These are phyloP conservation scores for Tenrec ecaudatus DNA, from an alignment of 2,113 vertebrate species.

Conservation along the genomic window DNA sequence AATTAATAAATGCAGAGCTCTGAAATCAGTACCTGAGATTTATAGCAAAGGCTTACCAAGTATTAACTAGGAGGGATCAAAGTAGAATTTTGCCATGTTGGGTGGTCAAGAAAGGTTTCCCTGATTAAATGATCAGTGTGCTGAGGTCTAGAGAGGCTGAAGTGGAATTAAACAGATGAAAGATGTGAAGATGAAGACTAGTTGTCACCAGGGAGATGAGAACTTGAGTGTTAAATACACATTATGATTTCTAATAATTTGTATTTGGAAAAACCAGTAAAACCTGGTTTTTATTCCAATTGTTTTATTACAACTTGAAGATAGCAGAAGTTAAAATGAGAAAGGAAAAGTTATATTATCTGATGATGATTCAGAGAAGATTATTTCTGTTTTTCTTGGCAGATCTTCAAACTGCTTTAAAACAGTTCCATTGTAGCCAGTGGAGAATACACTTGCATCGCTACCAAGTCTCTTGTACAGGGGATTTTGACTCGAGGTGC, in stretches of 20 bases:
- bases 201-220: background rate
- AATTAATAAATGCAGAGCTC: no score
- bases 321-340: background rate
- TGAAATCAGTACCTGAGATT: background rate
- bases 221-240: background rate
- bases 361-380: background rate
- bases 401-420: background rate
- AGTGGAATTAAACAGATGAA: background rate
- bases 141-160: background rate
- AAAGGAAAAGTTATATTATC: background rate
- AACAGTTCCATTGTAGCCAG: no score
- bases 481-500: no score
- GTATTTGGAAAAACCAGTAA: background rate
- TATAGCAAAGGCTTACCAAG: background rate
- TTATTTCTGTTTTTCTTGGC: background rate
- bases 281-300: background rate
- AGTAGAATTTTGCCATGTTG: background rate
- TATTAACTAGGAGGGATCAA: background rate
- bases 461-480: no score
- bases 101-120: background rate
- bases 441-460: no score
- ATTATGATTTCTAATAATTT: background rate
- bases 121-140: background rate
- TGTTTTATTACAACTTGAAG: background rate
- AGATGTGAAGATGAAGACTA: background rate